phyloP scores from a whole-genome alignment of 2,797 vertebrate species.

The Eulemur mongoz region DNA sequence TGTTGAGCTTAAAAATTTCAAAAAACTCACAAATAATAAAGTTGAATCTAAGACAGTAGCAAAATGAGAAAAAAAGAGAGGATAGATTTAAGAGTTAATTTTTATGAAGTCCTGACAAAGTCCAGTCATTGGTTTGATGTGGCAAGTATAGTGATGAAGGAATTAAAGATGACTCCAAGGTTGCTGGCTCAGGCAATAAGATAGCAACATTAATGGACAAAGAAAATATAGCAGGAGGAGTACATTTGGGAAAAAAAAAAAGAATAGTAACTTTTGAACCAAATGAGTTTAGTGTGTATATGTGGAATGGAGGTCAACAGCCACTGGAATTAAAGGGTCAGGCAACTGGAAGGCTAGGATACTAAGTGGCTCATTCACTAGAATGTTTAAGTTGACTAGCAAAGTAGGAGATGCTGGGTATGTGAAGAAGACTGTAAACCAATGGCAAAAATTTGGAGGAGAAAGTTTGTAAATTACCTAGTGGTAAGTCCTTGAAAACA shows the following conservation, averaged over 20 bases:
- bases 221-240: neutral
- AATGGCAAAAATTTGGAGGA: neutral
- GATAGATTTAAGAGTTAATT: neutral
- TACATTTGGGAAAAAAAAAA: neutral
- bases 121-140: neutral
- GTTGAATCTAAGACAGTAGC: neutral
- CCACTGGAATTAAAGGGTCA: neutral
- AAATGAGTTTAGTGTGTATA: neutral
- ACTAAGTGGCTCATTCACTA: neutral
- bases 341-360: neutral
- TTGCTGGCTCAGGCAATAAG: neutral
- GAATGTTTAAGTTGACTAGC: neutral
- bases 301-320: neutral
- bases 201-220: neutral
- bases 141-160: neutral
- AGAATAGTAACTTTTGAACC: neutral
- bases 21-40: neutral
- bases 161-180: neutral
- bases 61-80: neutral
- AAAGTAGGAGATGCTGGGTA: neutral
- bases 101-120: neutral
- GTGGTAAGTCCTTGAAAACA: neutral
- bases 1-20: neutral
- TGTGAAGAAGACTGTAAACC: neutral
- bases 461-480: neutral